These are phyloP conservation scores for Andrena bucephala DNA, from an alignment of 2,888 invertebrate genomes.

Conservation along the genomic window DNA sequence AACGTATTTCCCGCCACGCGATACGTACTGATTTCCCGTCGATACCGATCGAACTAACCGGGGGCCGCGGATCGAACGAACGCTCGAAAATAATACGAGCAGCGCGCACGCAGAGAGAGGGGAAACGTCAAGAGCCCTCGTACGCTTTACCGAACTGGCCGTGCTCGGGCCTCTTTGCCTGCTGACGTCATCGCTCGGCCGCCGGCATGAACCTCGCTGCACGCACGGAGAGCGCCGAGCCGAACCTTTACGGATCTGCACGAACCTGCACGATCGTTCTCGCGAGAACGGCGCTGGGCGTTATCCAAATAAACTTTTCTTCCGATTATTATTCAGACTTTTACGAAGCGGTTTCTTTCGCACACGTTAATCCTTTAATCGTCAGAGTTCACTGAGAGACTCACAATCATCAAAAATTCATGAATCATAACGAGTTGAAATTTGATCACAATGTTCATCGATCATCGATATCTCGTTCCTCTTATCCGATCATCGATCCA, in stretches of 20 bases:
- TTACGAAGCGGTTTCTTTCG: neutral
- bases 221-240: constrained; percentile 60
- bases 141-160: constrained; percentile 56
- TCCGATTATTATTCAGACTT: constrained; percentile 21
- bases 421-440: neutral
- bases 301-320: constrained; percentile 55
- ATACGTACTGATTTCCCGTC: constrained; percentile 3
- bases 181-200: constrained; percentile 73
- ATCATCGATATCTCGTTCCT: neutral
- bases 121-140: constrained; percentile 58
- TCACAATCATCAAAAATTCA: neutral
- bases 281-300: constrained; percentile 46
- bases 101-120: constrained; percentile 32
- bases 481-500: neutral
- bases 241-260: constrained; percentile 60
- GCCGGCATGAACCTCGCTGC: constrained; percentile 71
- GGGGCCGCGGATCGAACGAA: constrained; percentile 14
- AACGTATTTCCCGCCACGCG: constrained; percentile 49
- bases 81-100: constrained; percentile 35
- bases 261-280: constrained; percentile 66
- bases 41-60: constrained; percentile 32
- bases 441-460: neutral
- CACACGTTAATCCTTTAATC: neutral
- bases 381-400: neutral
- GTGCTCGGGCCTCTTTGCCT: constrained; percentile 68